Evolutionary conservation across 1,140 invertebrate species (phyloP), one percentile per base, ranked within the genome.

Genomic region (Medauroidea extradentata): DNA sequence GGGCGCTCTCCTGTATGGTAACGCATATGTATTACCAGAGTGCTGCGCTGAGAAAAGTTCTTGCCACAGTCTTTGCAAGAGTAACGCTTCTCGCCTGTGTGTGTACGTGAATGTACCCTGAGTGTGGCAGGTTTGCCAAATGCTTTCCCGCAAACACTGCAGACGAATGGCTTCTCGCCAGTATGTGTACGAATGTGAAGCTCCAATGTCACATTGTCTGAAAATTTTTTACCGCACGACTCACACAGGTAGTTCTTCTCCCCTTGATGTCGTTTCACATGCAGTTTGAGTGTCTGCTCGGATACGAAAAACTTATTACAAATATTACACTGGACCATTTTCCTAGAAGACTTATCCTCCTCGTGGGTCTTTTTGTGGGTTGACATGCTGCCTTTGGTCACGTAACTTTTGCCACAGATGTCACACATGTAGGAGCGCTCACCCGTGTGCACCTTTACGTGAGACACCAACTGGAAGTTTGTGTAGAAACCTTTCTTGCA

Each of bases 191-290:
- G 79, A 61, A 93, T 78, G 71, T 96, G 93, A 64, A 93, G 89
- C 60, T 90, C 88, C 3, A 94, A 79, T 75, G 94, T 94, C 54
- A 89, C 90, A 60, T 88, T 90, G n/a, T 85, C 71, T 11, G 84
- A 85, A 63, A 88, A 88, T 49, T 80, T 83, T 71, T 87, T 87
- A n/a, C 78, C 78, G 71, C 86, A 88, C 57, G 84, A 78, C 18
- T 79, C 77, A 70, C 86, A 89, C 41, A 82, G 78, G 73, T 85
- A 86, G 0, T 89, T 88, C 52, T 84, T 81, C 57, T 86, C 85
- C 0, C 86, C 81, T 0, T 83, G 83, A 61, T 91, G 89, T 14
- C 62, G 65, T 25, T 59, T 63, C 46, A 70, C 59, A 44, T 69
- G 69, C 11, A 58, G 60, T 24, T 64, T 66, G 5, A 69, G 58